Conservation (phyloP, 1,140 invertebrate genomes). For the Telenomus remus region DNA sequence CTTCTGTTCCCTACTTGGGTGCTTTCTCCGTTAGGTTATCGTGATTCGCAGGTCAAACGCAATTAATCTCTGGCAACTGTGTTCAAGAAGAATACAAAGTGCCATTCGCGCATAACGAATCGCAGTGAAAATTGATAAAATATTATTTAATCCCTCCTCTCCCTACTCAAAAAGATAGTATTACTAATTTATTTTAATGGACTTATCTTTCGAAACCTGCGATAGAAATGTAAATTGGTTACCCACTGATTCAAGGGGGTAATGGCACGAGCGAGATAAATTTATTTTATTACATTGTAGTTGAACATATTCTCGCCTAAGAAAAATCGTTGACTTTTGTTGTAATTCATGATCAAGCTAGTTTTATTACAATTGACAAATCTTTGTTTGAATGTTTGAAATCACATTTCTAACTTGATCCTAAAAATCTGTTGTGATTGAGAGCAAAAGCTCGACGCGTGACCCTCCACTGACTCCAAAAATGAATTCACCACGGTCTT, state of each 20-base stretch:
- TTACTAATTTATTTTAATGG: conserved; percentile 77
- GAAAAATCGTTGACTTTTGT: conserved; percentile 56
- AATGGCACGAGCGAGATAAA: conserved; percentile 75
- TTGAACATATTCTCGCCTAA: conserved; percentile 74
- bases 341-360: conserved; percentile 28
- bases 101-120: conserved; percentile 67
- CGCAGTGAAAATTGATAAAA: conserved; percentile 75
- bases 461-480: conserved; percentile 55
- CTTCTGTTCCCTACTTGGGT: conserved; percentile 31
- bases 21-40: conserved; percentile 52
- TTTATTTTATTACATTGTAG: conserved; percentile 74
- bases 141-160: conserved; percentile 72
- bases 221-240: conserved; percentile 76
- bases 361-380: neutral
- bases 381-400: neutral
- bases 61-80: conserved; percentile 51
- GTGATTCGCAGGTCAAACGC: conserved; percentile 55
- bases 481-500: conserved; percentile 68
- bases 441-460: conserved; percentile 3
- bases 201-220: conserved; percentile 75
- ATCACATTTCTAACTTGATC: neutral
- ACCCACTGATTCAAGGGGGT: conserved; percentile 73
- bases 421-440: neutral
- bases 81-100: conserved; percentile 59
- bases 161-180: conserved; percentile 69